Evolutionary conservation across 37 sponge, comb jelly and placozoan genomes (phyloP).

Genomic region (Halisarca cf. caerulea): DNA sequence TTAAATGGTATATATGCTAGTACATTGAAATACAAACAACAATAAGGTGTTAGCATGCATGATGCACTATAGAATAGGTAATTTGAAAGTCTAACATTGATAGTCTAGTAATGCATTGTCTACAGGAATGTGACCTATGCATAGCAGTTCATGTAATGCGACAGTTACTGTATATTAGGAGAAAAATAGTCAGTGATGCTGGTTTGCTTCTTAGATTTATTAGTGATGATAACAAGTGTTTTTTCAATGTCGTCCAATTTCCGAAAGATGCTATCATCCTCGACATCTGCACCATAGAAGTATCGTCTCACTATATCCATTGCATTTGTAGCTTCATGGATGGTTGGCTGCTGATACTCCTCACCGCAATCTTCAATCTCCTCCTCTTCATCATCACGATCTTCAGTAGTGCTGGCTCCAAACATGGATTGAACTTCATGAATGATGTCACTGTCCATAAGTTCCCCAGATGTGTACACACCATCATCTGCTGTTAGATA

Average conservation of each 20-base stretch:
- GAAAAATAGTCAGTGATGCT: background rate
- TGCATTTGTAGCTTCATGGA: background rate
- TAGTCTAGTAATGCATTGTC: too few species aligned
- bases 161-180: too few species aligned
- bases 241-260: background rate
- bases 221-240: background rate
- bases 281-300: background rate
- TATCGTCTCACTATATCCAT: background rate
- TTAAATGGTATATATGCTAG: too few species aligned
- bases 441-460: background rate
- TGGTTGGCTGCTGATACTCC: background rate
- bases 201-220: background rate
- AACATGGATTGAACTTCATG: background rate
- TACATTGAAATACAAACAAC: too few species aligned
- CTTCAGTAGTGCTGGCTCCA: background rate
- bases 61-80: too few species aligned
- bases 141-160: too few species aligned
- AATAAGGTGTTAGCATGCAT: too few species aligned
- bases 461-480: background rate
- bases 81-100: too few species aligned
- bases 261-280: background rate
- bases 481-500: constrained; percentile 4
- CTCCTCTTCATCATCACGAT: background rate
- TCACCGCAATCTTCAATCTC: background rate
- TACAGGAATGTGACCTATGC: too few species aligned